Evolutionary conservation across 2,888 invertebrate genomes (phyloP), one percentile per base, ranked within the genome.

Genomic region (Nymphalis c-album): DNA sequence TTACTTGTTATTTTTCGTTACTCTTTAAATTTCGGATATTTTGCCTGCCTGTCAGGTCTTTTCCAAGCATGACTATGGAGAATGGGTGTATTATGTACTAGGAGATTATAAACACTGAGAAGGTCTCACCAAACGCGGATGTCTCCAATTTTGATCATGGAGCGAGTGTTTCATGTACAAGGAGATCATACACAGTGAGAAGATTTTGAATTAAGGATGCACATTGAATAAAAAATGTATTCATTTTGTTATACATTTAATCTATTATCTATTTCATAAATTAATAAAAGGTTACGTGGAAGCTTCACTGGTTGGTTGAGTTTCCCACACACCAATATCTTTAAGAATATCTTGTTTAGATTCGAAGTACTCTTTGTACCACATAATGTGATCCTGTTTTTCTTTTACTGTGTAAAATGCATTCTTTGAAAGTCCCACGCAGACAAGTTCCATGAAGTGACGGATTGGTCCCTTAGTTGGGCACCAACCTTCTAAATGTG

Each of bases 361-460:
- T 71, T 94, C 94, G 82, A 99, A 99, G 83, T 98, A 99, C 64
- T 97, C 94, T 72, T 94, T 95, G 83, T 96, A 99, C 99, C 99
- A 99, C 71, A 95, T 86, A 57, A 99, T 96, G 79, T 98, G 98
- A 16, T 96, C 97, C 72, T 93, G 94, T 84, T 99, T 99, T 77
- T 98, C 97, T 73, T 95, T 86, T 0, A 96, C 97, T 0, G 96
- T 96, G 78, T 99, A 93, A 86, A 97, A 97, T 0, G 98, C 96
- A 91, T 99, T 99, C 86, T 98, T 98, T 0, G 98, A 98, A 0
- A 99, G 93, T 7, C 99, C 99, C 0, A 96, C 94, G 76, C 97
- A 96, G 0, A 99, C 98, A 7, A 99, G 92, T 80, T 99, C 98
- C 99, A 99, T 99, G 84, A 98, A 99, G 86, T 99, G 97, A 8